Percentiles rank a stretch among this genome's conserved stretches.
These are phyloP conservation scores for Notothenia rossii DNA, from an alignment of 2,113 vertebrate genomes.

Conservation along the genomic window DNA sequence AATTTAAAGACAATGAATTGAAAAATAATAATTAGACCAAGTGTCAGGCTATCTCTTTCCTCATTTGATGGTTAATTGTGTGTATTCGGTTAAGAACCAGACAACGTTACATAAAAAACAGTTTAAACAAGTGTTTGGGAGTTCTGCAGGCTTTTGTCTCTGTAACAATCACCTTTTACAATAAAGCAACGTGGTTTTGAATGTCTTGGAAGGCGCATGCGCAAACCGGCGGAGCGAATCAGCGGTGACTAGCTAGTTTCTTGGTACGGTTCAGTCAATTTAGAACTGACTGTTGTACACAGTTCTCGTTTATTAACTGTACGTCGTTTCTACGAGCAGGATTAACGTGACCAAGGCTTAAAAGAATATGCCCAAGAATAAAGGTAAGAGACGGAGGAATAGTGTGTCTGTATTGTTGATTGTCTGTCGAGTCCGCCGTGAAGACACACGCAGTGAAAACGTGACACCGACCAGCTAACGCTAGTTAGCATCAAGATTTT, in stretches of 20 bases:
- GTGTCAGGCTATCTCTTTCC: too few relatives aligned
- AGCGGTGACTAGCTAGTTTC: constrained; percentile 26
- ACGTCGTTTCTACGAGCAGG: constrained; percentile 8
- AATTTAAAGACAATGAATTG: too few relatives aligned
- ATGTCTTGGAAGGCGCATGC: constrained; percentile 33
- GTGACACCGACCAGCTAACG: constrained; percentile 74
- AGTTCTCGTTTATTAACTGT: constrained; percentile 3
- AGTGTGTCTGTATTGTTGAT: neutral
- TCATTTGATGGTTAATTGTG: too few relatives aligned
- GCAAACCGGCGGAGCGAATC: neutral
- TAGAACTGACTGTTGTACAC: constrained; percentile 19
- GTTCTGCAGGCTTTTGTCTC: neutral
- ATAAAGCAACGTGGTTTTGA: constrained; percentile 2
- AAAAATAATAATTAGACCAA: too few relatives aligned
- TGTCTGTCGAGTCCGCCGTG: constrained; percentile 46
- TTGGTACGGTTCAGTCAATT: neutral
- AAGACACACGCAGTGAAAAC: constrained; percentile 69
- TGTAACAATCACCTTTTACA: constrained; percentile 1
- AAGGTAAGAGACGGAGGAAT: constrained; percentile 67
- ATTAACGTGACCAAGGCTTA: constrained; percentile 30
- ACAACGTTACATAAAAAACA: too few relatives aligned
- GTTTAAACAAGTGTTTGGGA: too few relatives aligned
- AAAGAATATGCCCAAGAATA: constrained; percentile 85
- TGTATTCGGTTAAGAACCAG: too few relatives aligned
- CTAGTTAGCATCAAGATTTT: constrained; percentile 46